These are phyloP conservation scores for Emydocephalus ijimae DNA, from an alignment of 2,113 vertebrate genomes.

Conservation along the genomic window DNA sequence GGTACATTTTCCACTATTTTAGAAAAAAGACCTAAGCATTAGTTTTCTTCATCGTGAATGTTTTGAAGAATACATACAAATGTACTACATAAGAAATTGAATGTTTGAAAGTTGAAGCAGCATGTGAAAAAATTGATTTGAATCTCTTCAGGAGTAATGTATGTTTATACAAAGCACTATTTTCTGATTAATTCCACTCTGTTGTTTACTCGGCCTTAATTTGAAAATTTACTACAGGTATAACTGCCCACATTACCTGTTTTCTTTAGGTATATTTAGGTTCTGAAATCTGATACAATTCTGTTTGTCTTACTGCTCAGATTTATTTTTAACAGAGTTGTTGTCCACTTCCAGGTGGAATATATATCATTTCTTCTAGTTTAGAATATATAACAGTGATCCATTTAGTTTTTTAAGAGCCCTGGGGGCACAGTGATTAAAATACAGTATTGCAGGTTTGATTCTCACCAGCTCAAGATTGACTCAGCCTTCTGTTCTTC, in stretches of 20 bases:
- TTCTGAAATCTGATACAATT: not conserved
- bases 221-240: not conserved
- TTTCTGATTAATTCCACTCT: not conserved
- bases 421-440: not conserved
- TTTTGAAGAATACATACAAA: constrained; percentile 24
- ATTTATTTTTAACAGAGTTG: not conserved
- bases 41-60: constrained; percentile 17
- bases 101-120: not conserved
- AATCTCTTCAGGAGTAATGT: not conserved
- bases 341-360: not conserved
- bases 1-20: constrained; percentile 9
- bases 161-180: not conserved
- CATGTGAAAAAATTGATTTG: not conserved
- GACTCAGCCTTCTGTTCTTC: no score
- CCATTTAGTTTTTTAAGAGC: not conserved
- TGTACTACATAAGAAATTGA: not conserved
- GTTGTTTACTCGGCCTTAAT: accelerated
- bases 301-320: not conserved
- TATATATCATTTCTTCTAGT: not conserved
- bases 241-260: not conserved
- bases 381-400: not conserved
- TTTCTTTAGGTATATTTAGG: not conserved
- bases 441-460: no score
- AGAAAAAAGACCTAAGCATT: constrained; percentile 16
- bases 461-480: no score